phyloP scores from a whole-genome alignment of 1,140 invertebrate genomes.

The Drosophila mayri region DNA sequence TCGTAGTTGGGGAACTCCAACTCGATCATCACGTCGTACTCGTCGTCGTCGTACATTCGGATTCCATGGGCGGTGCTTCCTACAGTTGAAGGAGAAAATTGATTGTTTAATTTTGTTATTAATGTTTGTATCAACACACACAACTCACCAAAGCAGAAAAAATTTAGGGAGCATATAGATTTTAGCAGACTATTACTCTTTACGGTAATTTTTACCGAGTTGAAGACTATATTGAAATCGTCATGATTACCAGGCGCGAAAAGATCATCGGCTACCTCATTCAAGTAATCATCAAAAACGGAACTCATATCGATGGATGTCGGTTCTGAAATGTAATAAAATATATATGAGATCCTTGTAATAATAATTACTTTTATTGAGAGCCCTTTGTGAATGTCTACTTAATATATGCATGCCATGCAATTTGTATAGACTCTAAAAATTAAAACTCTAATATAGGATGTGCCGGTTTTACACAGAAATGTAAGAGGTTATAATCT shows the following conservation, averaged over 20 bases:
- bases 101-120: neutral
- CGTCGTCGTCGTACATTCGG: slow-evolving; percentile 26
- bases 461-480: too few species aligned
- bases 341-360: neutral
- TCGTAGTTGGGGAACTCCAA: slow-evolving; percentile 41
- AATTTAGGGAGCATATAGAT: neutral
- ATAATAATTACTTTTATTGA: too few species aligned
- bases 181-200: neutral
- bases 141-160: slow-evolving; percentile 44
- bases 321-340: neutral
- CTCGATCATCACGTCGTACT: slow-evolving; percentile 59
- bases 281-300: slow-evolving; percentile 38
- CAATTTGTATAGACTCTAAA: too few species aligned
- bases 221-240: slow-evolving; percentile 34
- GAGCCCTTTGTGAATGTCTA: too few species aligned
- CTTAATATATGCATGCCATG: neutral
- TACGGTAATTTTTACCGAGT: slow-evolving; percentile 30
- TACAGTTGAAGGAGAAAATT: slow-evolving; percentile 7
- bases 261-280: slow-evolving; percentile 4
- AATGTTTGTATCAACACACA: neutral
- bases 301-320: slow-evolving; percentile 15
- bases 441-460: too few species aligned
- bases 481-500: too few species aligned
- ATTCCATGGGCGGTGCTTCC: slow-evolving; percentile 51
- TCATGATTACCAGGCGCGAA: neutral